phyloP scores from a whole-genome alignment of 2,797 vertebrate genomes.

The Danio choprae region DNA sequence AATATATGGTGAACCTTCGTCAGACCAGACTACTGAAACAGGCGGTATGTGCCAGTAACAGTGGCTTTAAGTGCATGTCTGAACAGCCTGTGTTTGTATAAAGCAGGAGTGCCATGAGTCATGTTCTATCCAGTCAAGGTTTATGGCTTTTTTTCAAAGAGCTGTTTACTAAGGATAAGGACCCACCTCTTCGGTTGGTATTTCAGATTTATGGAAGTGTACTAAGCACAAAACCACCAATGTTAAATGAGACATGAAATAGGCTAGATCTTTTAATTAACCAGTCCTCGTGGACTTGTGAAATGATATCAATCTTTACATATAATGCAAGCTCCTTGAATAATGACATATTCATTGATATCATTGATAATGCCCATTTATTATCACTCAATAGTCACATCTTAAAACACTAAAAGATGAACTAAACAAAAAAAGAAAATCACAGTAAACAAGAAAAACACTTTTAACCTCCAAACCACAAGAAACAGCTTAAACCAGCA shows the following conservation, averaged over 20 bases:
- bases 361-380: not conserved
- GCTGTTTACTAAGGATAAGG: constrained; percentile 11
- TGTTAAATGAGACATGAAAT: not conserved
- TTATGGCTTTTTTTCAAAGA: constrained; percentile 33
- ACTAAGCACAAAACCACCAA: constrained; percentile 18
- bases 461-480: no score
- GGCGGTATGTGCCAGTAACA: not conserved
- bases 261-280: not conserved
- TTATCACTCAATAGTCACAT: not conserved
- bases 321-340: not conserved
- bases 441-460: no score
- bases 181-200: not conserved
- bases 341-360: not conserved
- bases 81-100: constrained; percentile 41
- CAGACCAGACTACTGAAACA: constrained; percentile 1
- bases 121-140: constrained; percentile 30
- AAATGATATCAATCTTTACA: not conserved
- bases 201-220: constrained; percentile 21
- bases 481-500: no score
- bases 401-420: not conserved
- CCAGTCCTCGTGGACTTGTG: not conserved
- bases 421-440: not conserved
- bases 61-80: constrained; percentile 30
- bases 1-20: not conserved
- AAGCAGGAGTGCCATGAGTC: constrained; percentile 39